Conservation (phyloP, 1,140 invertebrate genomes). For the Zelostemma sp. region DNA sequence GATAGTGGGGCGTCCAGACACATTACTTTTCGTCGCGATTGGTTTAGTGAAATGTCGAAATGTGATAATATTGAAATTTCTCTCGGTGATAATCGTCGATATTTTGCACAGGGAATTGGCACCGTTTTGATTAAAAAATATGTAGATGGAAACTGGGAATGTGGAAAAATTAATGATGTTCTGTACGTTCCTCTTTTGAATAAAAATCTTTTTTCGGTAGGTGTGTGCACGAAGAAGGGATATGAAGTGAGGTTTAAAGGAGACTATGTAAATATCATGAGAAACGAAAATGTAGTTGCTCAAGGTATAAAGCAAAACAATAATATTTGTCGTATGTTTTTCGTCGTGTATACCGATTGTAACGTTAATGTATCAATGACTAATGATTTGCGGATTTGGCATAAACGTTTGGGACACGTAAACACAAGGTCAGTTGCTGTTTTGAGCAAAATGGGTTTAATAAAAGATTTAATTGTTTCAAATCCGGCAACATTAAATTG, state of each 20-base stretch:
- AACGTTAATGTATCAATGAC: conserved; percentile 1
- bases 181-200: conserved; percentile 35
- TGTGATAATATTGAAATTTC: not conserved
- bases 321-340: conserved; percentile 29
- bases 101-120: not conserved
- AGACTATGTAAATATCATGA: conserved; percentile 23
- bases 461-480: conserved; percentile 6
- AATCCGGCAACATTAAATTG: conserved; percentile 23
- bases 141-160: conserved; percentile 22
- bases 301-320: conserved; percentile 25
- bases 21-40: conserved; percentile 37
- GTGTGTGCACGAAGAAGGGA: conserved; percentile 30
- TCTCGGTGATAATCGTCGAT: not conserved
- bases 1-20: conserved; percentile 42
- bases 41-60: conserved; percentile 31
- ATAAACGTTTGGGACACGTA: conserved; percentile 35
- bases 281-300: conserved; percentile 25
- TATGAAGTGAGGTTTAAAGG: conserved; percentile 17
- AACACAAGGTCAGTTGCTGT: conserved; percentile 4
- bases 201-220: conserved; percentile 49
- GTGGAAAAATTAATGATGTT: conserved; percentile 29
- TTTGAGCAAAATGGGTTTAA: conserved; percentile 16
- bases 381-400: conserved; percentile 9
- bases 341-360: conserved; percentile 11
- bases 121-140: conserved; percentile 21